Evolutionary conservation across 2,888 invertebrate species (phyloP), one percentile per base, ranked within the genome.

Genomic region (Drosophila buzzatii): DNA sequence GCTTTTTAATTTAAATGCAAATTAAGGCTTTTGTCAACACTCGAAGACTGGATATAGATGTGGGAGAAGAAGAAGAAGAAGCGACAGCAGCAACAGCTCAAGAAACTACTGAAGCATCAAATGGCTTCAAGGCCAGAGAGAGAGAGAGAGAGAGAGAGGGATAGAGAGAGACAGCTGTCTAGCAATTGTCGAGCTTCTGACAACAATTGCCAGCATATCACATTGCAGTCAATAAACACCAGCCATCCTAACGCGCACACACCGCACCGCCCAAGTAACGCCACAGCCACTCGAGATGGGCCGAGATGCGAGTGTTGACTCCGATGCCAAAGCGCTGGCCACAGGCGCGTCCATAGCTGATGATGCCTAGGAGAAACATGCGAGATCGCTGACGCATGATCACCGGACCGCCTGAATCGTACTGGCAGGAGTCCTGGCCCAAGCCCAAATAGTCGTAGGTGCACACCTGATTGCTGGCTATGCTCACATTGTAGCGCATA

Each of bases 281-380:
- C 45, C 92, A 82, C 49, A 95, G 94, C 95, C 95, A 95, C 20
- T 92, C 85, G 1, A 95, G 70, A 87, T 93, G 94, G 1, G 94
- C 91, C 5, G 94, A 94, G 4, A 95, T 93, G 65, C 94, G 93
- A 0, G 94, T 94, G 88, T 95, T 95, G 1, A 95, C 92, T n/a
- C 94, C 94, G 0, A 95, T 94, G 10, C 79, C 82, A 27, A 71
- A 82, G 3, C 64, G 82, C 7, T 91, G 76, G 0, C 93, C 95
- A 86, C 95, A 96, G 18, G 82, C 91, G 0, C 85, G 73, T 18
- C 95, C 95, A 75, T 87, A 93, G 52, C 94, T 94, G 57, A 95
- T 94, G 16, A 95, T 81, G 9, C 95, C 95, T 1, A 94, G 62
- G 2, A 94, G 76, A 45, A 93, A 93, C 58, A 93, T 77, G 60